Base-by-base conservation (phyloP, 2,113 vertebrate species). In the Menura novaehollandiae region DNA sequence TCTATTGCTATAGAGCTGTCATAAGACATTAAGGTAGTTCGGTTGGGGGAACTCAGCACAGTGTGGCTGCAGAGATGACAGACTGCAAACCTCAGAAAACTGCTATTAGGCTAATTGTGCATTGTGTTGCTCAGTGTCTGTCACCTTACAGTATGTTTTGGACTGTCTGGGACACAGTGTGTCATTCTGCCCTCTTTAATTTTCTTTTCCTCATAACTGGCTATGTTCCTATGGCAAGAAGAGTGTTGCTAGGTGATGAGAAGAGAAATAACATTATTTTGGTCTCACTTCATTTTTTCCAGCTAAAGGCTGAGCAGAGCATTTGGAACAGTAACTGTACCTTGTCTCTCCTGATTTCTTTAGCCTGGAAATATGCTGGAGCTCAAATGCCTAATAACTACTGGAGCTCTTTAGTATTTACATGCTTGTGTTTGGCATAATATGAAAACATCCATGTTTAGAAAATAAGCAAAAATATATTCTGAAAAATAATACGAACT, bases 51-150 rank as follows among this genome's bases (percentile, higher is more conserved):
- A 41, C 79, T 76, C 69, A 89, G 79, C 46, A 22, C 41, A 84
- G 69, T 6, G 28, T 73, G 88, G 69, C 91, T 90, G 74, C 64
- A 56, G 73, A 79, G 55, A 78, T 96, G 96, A 95, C 78, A 81
- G 68, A 82, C 85, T 87, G 44, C 73, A 92, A 94, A 56, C 89
- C 89, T 72, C 15, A 37, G 81, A 91, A 80, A 85, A 69, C 77
- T 76, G 64, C 93, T 89, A 78, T 95, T 96, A 96, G 92, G 92
- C 89, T 97, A 96, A 97, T 56, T 85, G 79, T 90, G 24, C 67
- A 72, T 88, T 69, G 64, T 77, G n/a, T 88, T 75, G 32, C 80
- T 97, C 90, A 59, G 79, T 87, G 64, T 90, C 94, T 89, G 90
- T 55, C 58, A 86, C 85, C 56, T 66, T 83, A 53, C 19, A n/a